Evolutionary conservation across 2,797 vertebrate genomes (phyloP).

Genomic region (Morelia viridis): DNA sequence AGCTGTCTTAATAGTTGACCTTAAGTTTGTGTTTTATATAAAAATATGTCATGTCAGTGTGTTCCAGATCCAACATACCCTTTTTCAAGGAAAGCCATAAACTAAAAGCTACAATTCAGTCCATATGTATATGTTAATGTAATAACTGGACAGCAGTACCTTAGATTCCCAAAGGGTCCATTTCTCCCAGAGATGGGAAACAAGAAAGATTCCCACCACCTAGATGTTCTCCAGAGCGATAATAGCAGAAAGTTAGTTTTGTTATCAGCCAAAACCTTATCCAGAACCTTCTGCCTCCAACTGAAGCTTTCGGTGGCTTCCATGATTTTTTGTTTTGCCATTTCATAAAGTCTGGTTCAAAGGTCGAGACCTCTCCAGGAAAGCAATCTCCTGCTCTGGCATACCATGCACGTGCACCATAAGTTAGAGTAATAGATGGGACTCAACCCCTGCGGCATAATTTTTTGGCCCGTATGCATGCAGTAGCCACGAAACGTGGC

Average conservation of each 20-base stretch:
- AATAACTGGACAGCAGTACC: background rate
- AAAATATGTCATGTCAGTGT: background rate
- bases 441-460: background rate
- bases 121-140: background rate
- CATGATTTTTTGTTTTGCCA: background rate
- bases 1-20: background rate
- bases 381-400: background rate
- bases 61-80: background rate
- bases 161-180: background rate
- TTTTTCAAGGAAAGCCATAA: background rate
- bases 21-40: background rate
- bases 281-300: too few species aligned
- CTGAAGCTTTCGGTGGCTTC: background rate
- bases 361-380: background rate
- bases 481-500: background rate
- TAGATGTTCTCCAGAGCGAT: background rate
- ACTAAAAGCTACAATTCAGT: background rate
- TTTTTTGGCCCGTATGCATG: background rate
- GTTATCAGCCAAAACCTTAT: too few species aligned
- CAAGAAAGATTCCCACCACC: background rate
- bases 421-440: background rate
- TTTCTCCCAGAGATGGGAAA: background rate
- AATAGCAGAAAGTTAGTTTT: background rate
- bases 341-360: background rate
- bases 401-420: background rate